Evolutionary conservation across 2,797 vertebrate genomes (phyloP).

Genomic region (Coreius guichenoti): DNA sequence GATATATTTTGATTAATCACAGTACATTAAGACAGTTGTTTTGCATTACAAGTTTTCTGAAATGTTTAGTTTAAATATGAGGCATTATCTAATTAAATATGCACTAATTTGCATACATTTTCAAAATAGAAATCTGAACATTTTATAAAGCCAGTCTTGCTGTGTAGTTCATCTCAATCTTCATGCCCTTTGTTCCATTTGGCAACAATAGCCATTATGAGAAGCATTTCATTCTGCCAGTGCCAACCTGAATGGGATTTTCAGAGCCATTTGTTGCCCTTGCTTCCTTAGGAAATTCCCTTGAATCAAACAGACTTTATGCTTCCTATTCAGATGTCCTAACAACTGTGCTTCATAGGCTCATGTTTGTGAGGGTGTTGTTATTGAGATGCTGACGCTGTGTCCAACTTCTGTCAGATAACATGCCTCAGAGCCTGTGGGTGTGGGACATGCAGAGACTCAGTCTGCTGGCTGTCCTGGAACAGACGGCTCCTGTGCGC

Average conservation of each 20-base stretch:
- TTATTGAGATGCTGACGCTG: slow-evolving; percentile 29
- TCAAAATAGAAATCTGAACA: not conserved
- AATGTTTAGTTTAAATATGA: not conserved
- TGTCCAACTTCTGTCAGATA: slow-evolving; percentile 78
- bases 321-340: slow-evolving; percentile 37
- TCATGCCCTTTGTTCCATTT: slow-evolving; percentile 49
- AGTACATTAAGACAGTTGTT: not conserved
- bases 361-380: slow-evolving; percentile 45
- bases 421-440: slow-evolving; percentile 87
- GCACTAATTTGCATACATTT: not conserved
- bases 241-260: slow-evolving; percentile 42
- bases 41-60: not conserved
- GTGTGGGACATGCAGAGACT: slow-evolving; percentile 92
- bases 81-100: not conserved
- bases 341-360: slow-evolving; percentile 51
- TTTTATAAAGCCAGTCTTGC: not conserved
- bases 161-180: not conserved
- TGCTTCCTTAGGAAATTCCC: slow-evolving; percentile 49
- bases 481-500: slow-evolving; percentile 85
- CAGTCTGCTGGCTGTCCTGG: slow-evolving; percentile 83
- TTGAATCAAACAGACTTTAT: slow-evolving; percentile 43
- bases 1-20: not conserved
- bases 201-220: slow-evolving; percentile 35
- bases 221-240: slow-evolving; percentile 38
- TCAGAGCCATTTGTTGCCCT: slow-evolving; percentile 50